Percentiles rank a stretch among this genome's conserved stretches.
phyloP scores from a whole-genome alignment of 2,113 vertebrate genomes.

The Rafetus swinhoei region DNA sequence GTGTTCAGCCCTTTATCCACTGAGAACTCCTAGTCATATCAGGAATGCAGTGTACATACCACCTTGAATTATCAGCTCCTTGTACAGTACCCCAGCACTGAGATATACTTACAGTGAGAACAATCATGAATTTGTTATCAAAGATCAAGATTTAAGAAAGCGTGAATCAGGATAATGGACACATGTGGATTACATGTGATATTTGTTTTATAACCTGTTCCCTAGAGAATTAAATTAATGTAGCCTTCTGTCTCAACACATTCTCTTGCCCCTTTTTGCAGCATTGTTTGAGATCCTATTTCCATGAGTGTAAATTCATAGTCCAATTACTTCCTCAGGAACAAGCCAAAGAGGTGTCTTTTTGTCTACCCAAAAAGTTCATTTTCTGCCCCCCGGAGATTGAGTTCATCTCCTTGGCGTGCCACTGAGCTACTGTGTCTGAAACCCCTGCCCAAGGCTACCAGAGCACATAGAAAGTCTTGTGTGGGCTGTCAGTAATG shows the following conservation, averaged over 20 bases:
- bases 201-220: neutral
- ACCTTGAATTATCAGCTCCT: neutral
- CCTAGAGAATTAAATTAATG: neutral
- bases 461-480: neutral
- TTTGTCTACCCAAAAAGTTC: neutral
- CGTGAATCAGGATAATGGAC: neutral
- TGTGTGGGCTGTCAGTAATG: neutral
- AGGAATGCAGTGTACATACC: neutral
- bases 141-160: neutral
- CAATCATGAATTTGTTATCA: neutral
- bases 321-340: neutral
- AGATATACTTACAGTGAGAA: neutral
- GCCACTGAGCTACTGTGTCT: neutral
- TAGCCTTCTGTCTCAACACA: neutral
- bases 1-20: neutral
- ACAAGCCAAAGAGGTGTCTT: neutral
- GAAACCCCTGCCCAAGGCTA: accelerated
- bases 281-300: neutral
- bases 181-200: neutral
- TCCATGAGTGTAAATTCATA: neutral
- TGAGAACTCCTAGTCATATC: neutral
- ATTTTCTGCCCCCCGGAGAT: neutral
- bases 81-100: neutral
- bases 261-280: neutral
- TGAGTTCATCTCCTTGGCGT: neutral